Evolutionary conservation across 2,113 vertebrate species (phyloP).

Genomic region (Perognathus longimembris): DNA sequence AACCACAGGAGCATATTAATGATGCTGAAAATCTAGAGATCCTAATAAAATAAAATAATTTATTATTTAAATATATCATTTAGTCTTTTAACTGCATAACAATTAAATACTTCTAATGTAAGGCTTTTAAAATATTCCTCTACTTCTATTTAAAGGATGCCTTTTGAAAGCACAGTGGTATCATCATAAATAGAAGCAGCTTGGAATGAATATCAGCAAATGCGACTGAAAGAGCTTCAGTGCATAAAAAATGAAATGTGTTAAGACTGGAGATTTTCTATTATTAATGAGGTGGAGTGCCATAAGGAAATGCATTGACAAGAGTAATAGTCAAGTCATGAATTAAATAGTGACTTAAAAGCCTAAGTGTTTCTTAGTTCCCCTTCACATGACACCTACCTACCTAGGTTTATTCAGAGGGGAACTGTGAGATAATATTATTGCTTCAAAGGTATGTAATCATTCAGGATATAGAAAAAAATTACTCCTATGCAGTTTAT

Average conservation of each 20-base stretch:
- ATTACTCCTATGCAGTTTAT: not conserved
- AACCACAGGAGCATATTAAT: not conserved
- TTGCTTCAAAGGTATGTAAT: conserved; percentile 56
- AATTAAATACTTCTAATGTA: conserved; percentile 8
- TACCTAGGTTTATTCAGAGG: conserved; percentile 34
- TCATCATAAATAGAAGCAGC: conserved; percentile 70
- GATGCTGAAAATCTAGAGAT: not conserved
- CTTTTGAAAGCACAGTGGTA: conserved; percentile 7
- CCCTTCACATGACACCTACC: not conserved
- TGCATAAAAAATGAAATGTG: conserved; percentile 71
- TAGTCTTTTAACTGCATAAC: not conserved
- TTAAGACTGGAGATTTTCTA: conserved; percentile 63
- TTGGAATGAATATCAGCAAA: conserved; percentile 56
- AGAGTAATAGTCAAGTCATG: conserved; percentile 69
- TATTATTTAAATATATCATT: conserved; percentile 39
- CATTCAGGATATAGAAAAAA: conserved; percentile 22
- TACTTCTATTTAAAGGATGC: not conserved
- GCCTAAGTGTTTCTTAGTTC: conserved; percentile 13
- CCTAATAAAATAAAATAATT: not conserved
- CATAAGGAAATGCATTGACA: conserved; percentile 62
- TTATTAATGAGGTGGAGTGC: conserved; percentile 77
- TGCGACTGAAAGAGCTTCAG: conserved; percentile 49
- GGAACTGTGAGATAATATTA: conserved; percentile 32
- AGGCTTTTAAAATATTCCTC: not conserved
- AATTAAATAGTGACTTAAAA: conserved; percentile 79